phyloP scores from a whole-genome alignment of 2,797 vertebrate species.

The Eulemur rubriventer region DNA sequence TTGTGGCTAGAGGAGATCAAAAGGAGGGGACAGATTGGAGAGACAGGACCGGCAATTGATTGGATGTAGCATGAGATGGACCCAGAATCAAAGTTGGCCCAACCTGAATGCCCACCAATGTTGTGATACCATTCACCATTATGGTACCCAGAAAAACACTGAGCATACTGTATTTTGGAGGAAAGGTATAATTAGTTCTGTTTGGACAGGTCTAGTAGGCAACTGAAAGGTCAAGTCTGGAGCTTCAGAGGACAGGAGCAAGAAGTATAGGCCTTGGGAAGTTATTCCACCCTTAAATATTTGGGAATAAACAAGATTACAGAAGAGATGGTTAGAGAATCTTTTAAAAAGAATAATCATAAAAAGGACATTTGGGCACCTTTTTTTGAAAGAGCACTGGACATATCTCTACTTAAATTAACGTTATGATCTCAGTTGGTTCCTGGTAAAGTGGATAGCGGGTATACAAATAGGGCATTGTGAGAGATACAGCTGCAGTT shows the following conservation, averaged over 20 bases:
- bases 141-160: background rate
- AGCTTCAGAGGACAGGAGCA: background rate
- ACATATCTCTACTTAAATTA: background rate
- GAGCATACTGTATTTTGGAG: background rate
- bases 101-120: background rate
- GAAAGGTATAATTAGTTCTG: background rate
- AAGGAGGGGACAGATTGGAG: background rate
- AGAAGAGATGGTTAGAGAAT: background rate
- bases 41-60: background rate
- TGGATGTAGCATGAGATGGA: background rate
- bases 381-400: slow-evolving; percentile 27
- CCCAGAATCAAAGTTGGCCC: background rate
- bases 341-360: background rate
- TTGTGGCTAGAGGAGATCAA: background rate
- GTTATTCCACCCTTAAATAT: background rate
- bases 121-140: background rate
- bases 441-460: background rate
- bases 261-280: background rate
- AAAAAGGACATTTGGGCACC: background rate
- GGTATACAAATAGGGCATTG: background rate
- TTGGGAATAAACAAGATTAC: background rate
- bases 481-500: background rate
- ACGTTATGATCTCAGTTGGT: background rate
- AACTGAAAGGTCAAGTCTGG: background rate
- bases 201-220: background rate